Percentiles rank a stretch among this genome's conserved stretches.
Evolutionary conservation across 1,140 invertebrate species (phyloP).

Genomic region (Caerostris extrusa): DNA sequence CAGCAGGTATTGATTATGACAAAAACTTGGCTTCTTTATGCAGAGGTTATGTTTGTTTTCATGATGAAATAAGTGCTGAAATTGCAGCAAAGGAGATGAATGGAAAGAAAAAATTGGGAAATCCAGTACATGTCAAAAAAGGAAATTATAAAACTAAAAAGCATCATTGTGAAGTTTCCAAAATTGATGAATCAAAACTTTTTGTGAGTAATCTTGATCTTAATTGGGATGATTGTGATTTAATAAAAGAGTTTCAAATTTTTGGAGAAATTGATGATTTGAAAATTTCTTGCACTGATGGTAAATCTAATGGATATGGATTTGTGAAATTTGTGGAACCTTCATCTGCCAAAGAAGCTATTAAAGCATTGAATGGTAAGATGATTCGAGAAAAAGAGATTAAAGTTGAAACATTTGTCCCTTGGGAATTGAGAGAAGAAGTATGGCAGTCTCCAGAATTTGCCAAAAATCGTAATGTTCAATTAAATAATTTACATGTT

Average conservation of each 20-base stretch:
- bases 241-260: not conserved
- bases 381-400: not conserved
- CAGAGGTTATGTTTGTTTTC: conserved; percentile 13
- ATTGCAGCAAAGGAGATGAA: conserved; percentile 23
- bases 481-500: conserved; percentile 49
- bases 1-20: conserved; percentile 7
- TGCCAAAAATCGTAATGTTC: not conserved
- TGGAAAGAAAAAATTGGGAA: not conserved
- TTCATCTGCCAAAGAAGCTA: conserved; percentile 5
- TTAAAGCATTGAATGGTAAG: not conserved
- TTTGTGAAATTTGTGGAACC: conserved; percentile 21
- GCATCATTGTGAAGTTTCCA: not conserved
- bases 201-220: conserved; percentile 40
- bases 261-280: conserved; percentile 20
- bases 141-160: not conserved
- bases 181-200: conserved; percentile 5
- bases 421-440: conserved; percentile 18
- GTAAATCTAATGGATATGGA: conserved; percentile 65
- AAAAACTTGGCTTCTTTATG: not conserved
- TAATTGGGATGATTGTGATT: conserved; percentile 45
- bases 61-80: conserved; percentile 12
- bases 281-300: conserved; percentile 2
- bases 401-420: conserved; percentile 27
- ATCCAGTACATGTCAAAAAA: not conserved
- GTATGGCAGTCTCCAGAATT: not conserved